These are phyloP conservation scores for Tragelaphus buxtoni DNA, from an alignment of 2,113 vertebrate species.

Conservation along the genomic window DNA sequence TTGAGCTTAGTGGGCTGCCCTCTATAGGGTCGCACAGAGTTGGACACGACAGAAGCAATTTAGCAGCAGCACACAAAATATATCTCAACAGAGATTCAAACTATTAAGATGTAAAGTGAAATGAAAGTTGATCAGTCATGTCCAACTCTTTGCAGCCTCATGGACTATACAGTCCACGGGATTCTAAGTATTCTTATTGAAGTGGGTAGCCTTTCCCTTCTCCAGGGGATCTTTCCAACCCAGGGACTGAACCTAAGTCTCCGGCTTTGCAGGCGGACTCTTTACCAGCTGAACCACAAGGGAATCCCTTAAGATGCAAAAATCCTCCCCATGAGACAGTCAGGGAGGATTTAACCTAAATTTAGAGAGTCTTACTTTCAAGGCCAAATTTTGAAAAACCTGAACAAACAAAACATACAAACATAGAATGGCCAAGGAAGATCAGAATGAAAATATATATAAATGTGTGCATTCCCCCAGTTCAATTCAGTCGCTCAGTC, in stretches of 20 bases:
- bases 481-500: no score
- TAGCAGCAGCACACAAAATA: neutral
- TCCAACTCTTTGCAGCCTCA: neutral
- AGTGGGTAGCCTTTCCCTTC: neutral
- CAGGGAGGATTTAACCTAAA: neutral
- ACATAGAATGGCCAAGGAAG: neutral
- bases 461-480: neutral
- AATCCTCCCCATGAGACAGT: neutral
- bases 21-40: no score
- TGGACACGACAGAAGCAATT: no score
- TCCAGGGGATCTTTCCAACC: neutral
- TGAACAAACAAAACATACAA: neutral
- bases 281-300: neutral
- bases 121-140: neutral
- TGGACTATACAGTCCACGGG: neutral
- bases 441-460: neutral
- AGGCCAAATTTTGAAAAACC: neutral
- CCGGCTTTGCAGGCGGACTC: rapidly evolving
- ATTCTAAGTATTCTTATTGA: neutral
- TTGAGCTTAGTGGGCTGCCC: no score
- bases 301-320: neutral
- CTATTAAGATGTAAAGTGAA: neutral
- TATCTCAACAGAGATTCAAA: neutral
- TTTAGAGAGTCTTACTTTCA: neutral
- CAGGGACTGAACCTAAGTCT: neutral